Base-by-base conservation (phyloP, 2,113 vertebrate species). In the Plectropomus leopardus region DNA sequence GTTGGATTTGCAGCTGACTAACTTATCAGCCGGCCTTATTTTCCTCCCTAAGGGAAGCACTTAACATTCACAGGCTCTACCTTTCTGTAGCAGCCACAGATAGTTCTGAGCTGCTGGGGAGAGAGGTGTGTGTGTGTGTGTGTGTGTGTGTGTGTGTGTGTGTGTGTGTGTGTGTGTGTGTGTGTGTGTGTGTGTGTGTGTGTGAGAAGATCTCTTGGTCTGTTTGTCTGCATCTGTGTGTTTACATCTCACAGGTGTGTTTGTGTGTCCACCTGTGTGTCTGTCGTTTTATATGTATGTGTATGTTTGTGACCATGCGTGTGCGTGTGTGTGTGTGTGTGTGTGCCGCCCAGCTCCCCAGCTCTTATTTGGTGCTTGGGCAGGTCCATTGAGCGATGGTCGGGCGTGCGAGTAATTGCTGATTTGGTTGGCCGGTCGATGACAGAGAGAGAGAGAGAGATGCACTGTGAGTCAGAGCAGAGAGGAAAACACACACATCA, bases 361-460 rank as follows among this genome's bases (percentile, higher is more conserved):
- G 80, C 84, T 91, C 88, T 92, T 94, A 94, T 95, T 94, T 94
- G 93, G 93, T 93, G 94, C 94, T 95, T 80, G 85, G 92, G 89
- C 92, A 95, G 94, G 90, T 93, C 94, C 90, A 93, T 92, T 93
- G 94, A 91, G 94, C 83, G 92, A 92, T 88, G 80, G 89, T 86
- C 86, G 80, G 92, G 94, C 90, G 86, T 93, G 93, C 93, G 90
- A 93, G 94, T 95, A 92, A 95, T 93, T 91, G 89, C 88, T 92
- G 84, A 92, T 96, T 96, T 95, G 85, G 91, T 89, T 94, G 88
- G 90, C 87, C 92, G 87, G 89, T 89, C 94, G 91, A 93, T 93
- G 94, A 92, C 84, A 84, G 72, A 88, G 40, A 78, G 58, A 80
- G 69, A 80, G 59, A 47, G 85, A 86, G 81, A 89, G 82, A 85